These are phyloP conservation scores for Bombus pascuorum DNA, from an alignment of 1,140 invertebrate genomes.

Conservation along the genomic window DNA sequence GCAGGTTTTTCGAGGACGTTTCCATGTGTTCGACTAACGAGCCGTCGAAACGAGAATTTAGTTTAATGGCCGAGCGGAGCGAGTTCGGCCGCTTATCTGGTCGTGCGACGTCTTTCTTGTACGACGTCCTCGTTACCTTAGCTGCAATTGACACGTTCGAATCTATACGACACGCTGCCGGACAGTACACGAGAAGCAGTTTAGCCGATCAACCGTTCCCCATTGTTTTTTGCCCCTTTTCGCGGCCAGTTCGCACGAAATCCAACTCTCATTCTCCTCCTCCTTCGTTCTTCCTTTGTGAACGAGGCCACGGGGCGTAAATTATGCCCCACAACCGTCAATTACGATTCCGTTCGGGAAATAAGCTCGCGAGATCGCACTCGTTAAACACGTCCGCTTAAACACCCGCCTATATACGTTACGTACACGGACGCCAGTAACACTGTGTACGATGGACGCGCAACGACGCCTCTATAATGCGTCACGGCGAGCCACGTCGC, in stretches of 20 bases:
- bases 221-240: conserved; percentile 33
- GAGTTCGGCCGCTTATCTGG: conserved; percentile 53
- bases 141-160: conserved; percentile 67
- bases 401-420: neutral
- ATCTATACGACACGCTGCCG: conserved; percentile 49
- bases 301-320: neutral
- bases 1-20: conserved; percentile 59
- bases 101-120: conserved; percentile 57
- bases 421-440: neutral
- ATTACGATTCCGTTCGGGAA: conserved; percentile 34
- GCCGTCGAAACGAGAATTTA: conserved; percentile 65
- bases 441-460: conserved; percentile 3
- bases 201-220: conserved; percentile 56
- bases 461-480: conserved; percentile 61
- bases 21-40: conserved; percentile 62
- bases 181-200: conserved; percentile 63
- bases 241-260: neutral
- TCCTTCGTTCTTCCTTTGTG: neutral
- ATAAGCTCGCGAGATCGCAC: neutral
- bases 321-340: conserved; percentile 32
- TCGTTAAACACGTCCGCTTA: conserved; percentile 16
- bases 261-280: neutral
- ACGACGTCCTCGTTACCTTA: conserved; percentile 67
- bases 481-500: conserved; percentile 64
- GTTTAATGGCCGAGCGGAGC: conserved; percentile 59